A percentile compares a stretch with the other conserved stretches of the same genome.
These are phyloP conservation scores for Drepana falcataria DNA, from an alignment of 2,888 invertebrate genomes.

Conservation along the genomic window DNA sequence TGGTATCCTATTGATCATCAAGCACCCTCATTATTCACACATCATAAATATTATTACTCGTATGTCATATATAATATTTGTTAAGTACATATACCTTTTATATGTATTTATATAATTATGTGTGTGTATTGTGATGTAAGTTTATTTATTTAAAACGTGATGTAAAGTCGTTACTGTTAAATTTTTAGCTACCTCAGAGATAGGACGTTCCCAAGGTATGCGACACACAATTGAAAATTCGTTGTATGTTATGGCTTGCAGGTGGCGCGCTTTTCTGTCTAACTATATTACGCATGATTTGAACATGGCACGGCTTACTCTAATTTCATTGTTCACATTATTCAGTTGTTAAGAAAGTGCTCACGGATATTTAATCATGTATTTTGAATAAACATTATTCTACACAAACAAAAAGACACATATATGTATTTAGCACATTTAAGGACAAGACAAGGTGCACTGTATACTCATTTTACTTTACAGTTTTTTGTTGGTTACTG, in stretches of 20 bases:
- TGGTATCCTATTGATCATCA: not conserved
- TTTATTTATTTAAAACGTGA: constrained; percentile 13
- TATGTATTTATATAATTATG: constrained; percentile 18
- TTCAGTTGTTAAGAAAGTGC: constrained; percentile 3
- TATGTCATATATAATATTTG: constrained; percentile 10
- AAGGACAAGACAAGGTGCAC: too few species aligned
- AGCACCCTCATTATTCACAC: constrained; percentile 2
- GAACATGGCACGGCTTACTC: constrained; percentile 64
- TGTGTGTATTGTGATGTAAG: constrained; percentile 26
- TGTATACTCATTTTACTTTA: not conserved
- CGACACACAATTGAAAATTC: constrained; percentile 50
- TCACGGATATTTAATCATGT: too few species aligned
- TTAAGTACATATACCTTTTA: too few species aligned
- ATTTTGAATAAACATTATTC: too few species aligned
- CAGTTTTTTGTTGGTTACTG: not conserved
- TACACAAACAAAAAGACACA: too few species aligned
- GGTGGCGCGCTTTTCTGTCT: constrained; percentile 63
- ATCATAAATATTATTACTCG: not conserved
- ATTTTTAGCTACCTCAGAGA: constrained; percentile 91
- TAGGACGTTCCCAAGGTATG: constrained; percentile 95
- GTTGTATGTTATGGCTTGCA: constrained; percentile 62
- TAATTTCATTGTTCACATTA: constrained; percentile 11
- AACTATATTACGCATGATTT: constrained; percentile 54
- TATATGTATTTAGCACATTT: too few species aligned
- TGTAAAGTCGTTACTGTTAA: constrained; percentile 37